Evolutionary conservation across 2,888 invertebrate species (phyloP), one percentile per base, ranked within the genome.

Genomic region (Patella ulyssiponensis): DNA sequence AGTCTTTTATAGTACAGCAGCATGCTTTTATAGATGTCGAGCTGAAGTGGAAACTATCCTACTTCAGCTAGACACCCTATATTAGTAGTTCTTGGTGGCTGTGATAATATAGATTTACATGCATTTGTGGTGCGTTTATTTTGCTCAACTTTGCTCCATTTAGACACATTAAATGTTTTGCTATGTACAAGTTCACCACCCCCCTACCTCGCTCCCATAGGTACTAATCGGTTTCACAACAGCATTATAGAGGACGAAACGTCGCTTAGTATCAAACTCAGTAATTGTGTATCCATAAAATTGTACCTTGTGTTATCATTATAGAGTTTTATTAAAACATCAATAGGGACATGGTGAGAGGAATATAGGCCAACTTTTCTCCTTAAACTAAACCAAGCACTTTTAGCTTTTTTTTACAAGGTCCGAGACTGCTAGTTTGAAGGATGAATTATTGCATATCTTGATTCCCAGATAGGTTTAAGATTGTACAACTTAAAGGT

Each of bases 1-100:
- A 56, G n/a, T 56, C 56, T 56, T 56, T 56, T 56, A n/a, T 56
- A 14, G n/a, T 56, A 56, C n/a, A n/a, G n/a, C n/a, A 56, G 56
- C 14, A 56, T 56, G 15, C 9, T 56, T 56, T 56, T 5, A 5
- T 54, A 54, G 17, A 54, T 54, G 54, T 54, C 54, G 17, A 15
- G n/a, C n/a, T 56, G 56, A 12, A 56, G 15, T 15, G 56, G 56
- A 14, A n/a, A n/a, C n/a, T n/a, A n/a, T n/a, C n/a, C n/a, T n/a
- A n/a, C n/a, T n/a, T n/a, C n/a, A n/a, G n/a, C n/a, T n/a, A n/a
- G n/a, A n/a, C n/a, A n/a, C n/a, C n/a, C n/a, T n/a, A n/a, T n/a
- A n/a, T n/a, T n/a, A n/a, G n/a, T n/a, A n/a, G n/a, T n/a, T n/a
- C n/a, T n/a, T n/a, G n/a, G n/a, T n/a, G n/a, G n/a, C n/a, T n/a